phyloP scores from a whole-genome alignment of 2,888 invertebrate genomes.

The Caprella mutica region DNA sequence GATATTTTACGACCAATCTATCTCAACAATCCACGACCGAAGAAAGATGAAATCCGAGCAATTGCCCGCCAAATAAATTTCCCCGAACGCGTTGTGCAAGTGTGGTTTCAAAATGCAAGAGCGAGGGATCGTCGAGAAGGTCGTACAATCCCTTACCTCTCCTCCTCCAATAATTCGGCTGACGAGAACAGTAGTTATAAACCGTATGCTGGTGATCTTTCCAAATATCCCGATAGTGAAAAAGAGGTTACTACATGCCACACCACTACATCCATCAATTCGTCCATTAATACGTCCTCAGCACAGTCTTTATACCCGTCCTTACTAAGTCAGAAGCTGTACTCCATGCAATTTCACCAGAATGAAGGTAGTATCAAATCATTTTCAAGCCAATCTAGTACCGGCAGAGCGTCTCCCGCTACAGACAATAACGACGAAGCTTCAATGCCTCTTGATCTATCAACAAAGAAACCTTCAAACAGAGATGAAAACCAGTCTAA shows the following conservation, averaged over 20 bases:
- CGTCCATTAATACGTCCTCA: no score
- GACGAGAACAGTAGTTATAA: no score
- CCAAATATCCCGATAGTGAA: no score
- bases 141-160: conserved; percentile 40
- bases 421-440: not conserved
- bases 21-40: conserved; percentile 78
- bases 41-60: conserved; percentile 79
- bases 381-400: not conserved
- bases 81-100: conserved; percentile 54
- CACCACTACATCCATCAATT: conserved; percentile 33
- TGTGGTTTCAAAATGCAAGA: conserved; percentile 93
- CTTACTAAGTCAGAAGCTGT: no score
- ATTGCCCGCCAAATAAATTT: conserved; percentile 63
- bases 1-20: conserved; percentile 79
- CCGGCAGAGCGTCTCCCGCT: not conserved
- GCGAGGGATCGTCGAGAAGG: conserved; percentile 71
- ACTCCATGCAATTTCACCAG: not conserved
- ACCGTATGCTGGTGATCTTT: no score
- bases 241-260: no score
- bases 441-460: conserved; percentile 78
- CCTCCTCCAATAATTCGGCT: no score
- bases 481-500: no score
- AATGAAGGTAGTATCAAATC: not conserved
- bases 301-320: no score
- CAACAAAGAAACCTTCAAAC: conserved; percentile 64